These are phyloP conservation scores for Ascidia mentula DNA, from an alignment of 23 tunicate species.

Conservation along the genomic window DNA sequence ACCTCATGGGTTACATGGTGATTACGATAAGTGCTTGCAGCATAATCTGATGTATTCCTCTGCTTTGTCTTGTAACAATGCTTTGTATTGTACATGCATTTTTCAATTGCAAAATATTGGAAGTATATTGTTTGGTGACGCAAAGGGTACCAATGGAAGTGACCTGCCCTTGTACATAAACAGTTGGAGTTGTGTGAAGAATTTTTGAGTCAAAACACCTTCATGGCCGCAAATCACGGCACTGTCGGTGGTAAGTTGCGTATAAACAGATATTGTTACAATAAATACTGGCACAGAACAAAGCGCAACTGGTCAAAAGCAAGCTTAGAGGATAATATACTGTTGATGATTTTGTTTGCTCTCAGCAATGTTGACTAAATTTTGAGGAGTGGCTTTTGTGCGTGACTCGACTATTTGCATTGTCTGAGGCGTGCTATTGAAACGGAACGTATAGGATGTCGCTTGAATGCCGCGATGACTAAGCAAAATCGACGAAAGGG, in stretches of 20 bases:
- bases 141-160: neutral
- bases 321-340: neutral
- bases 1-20: constrained; percentile 3
- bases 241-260: constrained; percentile 20
- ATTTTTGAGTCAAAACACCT: constrained; percentile 14
- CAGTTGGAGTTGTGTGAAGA: constrained; percentile 6
- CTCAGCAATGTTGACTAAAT: neutral
- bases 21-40: too few species aligned
- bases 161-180: neutral
- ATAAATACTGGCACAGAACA: neutral
- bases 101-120: neutral
- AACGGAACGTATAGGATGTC: too few species aligned
- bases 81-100: neutral
- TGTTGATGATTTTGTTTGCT: neutral
- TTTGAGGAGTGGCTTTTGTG: too few species aligned
- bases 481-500: too few species aligned
- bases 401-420: too few species aligned
- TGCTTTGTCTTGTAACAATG: neutral
- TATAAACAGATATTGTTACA: neutral
- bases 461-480: too few species aligned
- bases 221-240: constrained; percentile 10
- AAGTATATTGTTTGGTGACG: neutral
- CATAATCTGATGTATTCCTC: too few species aligned
- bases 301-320: neutral
- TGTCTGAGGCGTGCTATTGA: too few species aligned